These are phyloP conservation scores for Melipona beecheii DNA, from an alignment of 2,888 invertebrate species.

Conservation along the genomic window DNA sequence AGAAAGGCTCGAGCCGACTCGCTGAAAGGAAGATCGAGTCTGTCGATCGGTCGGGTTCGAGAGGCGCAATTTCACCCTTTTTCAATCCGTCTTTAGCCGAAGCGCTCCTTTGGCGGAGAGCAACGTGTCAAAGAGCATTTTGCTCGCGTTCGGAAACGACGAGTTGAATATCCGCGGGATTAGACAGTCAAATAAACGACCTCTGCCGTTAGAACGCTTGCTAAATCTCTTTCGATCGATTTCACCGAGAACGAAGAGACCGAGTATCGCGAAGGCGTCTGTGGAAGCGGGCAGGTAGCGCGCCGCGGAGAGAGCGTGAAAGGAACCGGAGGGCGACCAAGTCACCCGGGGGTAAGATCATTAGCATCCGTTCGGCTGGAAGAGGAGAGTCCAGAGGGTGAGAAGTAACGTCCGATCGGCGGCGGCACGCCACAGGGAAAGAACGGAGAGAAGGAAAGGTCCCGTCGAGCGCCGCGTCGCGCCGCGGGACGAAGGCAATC, in stretches of 20 bases:
- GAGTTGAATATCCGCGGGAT: constrained; percentile 1
- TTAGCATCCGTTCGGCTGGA: constrained; percentile 41
- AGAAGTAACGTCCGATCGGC: constrained; percentile 41
- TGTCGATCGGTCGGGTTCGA: too few species aligned
- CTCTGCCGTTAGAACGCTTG: background rate
- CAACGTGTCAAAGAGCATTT: too few species aligned
- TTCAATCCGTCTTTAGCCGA: too few species aligned
- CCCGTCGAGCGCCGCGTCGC: constrained; percentile 56
- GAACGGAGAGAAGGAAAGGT: constrained; percentile 53
- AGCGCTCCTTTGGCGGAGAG: too few species aligned
- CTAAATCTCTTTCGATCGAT: constrained; percentile 7
- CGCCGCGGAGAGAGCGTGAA: background rate
- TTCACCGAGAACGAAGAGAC: background rate
- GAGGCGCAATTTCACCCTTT: too few species aligned
- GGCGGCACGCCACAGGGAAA: constrained; percentile 57
- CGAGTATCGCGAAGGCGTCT: background rate
- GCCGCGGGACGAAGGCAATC: constrained; percentile 65
- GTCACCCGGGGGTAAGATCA: constrained; percentile 25
- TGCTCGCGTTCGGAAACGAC: background rate
- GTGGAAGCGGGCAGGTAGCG: background rate
- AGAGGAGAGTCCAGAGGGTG: constrained; percentile 34
- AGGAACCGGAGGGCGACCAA: constrained; percentile 12
- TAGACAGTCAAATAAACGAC: constrained; percentile 6
- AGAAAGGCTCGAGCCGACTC: too few species aligned
- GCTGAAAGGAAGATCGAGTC: too few species aligned